Conservation (phyloP, 2,797 vertebrate genomes). For the Molossus alvarezi region DNA sequence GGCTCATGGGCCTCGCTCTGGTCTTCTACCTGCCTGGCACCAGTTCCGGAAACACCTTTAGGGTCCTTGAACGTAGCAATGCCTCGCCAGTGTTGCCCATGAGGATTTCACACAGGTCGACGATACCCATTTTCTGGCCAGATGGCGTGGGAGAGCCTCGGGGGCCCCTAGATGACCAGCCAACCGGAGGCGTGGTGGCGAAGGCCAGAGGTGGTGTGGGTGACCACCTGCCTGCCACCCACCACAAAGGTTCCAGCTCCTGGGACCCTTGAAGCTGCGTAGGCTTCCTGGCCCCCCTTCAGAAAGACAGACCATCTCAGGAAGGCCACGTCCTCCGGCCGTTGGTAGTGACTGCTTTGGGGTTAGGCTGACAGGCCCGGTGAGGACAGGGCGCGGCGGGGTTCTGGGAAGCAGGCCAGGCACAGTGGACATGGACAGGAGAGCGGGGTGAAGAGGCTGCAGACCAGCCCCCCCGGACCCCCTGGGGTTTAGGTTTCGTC, state of each 20-base stretch:
- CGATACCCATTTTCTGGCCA: conserved; percentile 3
- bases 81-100: not conserved
- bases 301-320: not conserved
- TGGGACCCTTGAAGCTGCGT: not conserved
- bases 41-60: not conserved
- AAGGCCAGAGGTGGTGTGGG: not conserved
- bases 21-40: not conserved
- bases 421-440: not conserved
- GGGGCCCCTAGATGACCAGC: not conserved
- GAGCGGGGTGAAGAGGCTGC: fast-evolving
- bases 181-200: not conserved
- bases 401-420: not conserved
- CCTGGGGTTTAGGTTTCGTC: not conserved
- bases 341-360: not conserved
- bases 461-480: not conserved
- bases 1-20: not conserved
- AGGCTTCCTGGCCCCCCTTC: not conserved
- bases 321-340: not conserved
- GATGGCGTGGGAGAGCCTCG: not conserved
- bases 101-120: not conserved
- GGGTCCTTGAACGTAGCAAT: not conserved
- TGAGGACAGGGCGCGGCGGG: not conserved
- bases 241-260: too few species aligned
- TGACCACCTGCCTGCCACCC: not conserved
- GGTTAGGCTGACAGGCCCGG: not conserved